Conservation (phyloP, 2,888 invertebrate genomes). For the Girardia tigrina region DNA sequence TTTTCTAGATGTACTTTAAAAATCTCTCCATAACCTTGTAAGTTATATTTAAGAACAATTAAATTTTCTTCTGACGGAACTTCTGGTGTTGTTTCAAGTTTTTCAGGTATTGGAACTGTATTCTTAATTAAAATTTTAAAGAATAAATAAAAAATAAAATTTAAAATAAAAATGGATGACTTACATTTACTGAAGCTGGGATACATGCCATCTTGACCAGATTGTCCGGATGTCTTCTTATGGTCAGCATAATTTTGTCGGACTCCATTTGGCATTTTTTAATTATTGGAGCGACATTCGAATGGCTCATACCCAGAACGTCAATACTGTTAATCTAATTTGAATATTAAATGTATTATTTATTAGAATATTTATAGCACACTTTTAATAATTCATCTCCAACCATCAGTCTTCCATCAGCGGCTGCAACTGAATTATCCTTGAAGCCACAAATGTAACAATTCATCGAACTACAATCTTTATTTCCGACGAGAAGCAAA, state of each 20-base stretch:
- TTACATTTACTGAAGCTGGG: neutral
- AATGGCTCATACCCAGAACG: conserved; percentile 81
- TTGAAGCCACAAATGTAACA: conserved; percentile 89
- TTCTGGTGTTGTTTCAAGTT: neutral
- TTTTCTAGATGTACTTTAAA: neutral
- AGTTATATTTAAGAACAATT: neutral
- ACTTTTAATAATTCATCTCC: conserved; percentile 92
- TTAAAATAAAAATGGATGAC: too few species aligned
- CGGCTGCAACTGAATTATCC: conserved; percentile 67
- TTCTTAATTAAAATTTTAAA: too few species aligned
- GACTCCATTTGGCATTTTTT: conserved; percentile 45
- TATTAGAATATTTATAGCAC: neutral
- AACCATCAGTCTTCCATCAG: conserved; percentile 60
- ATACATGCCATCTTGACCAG: conserved; percentile 26
- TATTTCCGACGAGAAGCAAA: conserved; percentile 79
- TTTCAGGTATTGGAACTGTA: neutral
- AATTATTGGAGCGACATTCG: conserved; percentile 87
- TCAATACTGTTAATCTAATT: conserved; percentile 77
- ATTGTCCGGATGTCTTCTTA: conserved; percentile 24
- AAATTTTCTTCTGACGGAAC: neutral
- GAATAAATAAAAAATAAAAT: too few species aligned
- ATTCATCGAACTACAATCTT: conserved; percentile 81
- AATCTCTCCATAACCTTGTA: neutral
- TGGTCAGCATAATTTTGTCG: conserved; percentile 23
- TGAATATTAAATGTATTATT: neutral